Percentiles rank a stretch among this genome's conserved stretches.
These are phyloP conservation scores for Speoplatyrhinus poulsoni DNA, from an alignment of 2,113 vertebrate genomes.

Conservation along the genomic window DNA sequence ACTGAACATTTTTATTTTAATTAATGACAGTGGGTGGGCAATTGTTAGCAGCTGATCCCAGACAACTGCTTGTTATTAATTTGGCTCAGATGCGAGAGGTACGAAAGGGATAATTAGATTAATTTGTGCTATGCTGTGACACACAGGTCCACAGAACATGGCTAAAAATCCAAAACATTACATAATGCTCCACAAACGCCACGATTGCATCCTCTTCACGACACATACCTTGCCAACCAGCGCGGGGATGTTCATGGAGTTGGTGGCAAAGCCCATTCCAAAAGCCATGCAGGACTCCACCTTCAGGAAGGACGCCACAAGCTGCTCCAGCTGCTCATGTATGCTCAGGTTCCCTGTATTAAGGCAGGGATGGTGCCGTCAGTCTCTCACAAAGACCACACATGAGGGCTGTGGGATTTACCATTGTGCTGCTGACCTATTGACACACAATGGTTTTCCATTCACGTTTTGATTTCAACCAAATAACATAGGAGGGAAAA, in stretches of 20 bases:
- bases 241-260: slow-evolving; percentile 93
- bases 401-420: neutral
- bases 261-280: slow-evolving; percentile 95
- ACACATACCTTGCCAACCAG: slow-evolving; percentile 87
- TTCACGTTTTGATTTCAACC: slow-evolving; percentile 28
- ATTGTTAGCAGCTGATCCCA: slow-evolving; percentile 41
- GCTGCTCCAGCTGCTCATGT: slow-evolving; percentile 85
- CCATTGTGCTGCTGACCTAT: neutral
- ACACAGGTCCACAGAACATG: neutral
- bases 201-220: neutral
- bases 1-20: slow-evolving; percentile 69
- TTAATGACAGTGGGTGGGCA: slow-evolving; percentile 49
- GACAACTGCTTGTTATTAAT: slow-evolving; percentile 54
- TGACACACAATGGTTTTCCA: neutral
- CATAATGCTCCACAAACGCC: no score
- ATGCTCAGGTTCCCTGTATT: slow-evolving; percentile 84
- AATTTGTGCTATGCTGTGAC: slow-evolving; percentile 29
- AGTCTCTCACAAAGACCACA: neutral
- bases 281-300: slow-evolving; percentile 87
- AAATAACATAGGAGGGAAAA: neutral
- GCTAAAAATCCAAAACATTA: neutral
- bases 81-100: slow-evolving; percentile 40
- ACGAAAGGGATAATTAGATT: slow-evolving; percentile 51
- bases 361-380: slow-evolving; percentile 20
- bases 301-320: slow-evolving; percentile 84